Conservation (phyloP, 2,113 vertebrate species). For the Malurus cyaneus region DNA sequence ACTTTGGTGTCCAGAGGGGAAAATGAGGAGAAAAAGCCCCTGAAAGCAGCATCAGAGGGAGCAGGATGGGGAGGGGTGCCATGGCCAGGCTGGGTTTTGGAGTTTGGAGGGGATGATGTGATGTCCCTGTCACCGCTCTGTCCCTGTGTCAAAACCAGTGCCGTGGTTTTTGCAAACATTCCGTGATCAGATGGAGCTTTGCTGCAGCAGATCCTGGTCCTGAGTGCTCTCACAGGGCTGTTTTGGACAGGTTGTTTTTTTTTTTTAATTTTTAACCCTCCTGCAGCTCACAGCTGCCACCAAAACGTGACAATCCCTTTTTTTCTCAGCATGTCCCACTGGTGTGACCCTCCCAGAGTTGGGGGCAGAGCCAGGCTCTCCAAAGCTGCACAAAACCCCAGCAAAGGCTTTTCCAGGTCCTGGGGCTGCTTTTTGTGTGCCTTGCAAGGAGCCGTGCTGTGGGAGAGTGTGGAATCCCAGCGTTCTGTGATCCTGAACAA, state of each 20-base stretch:
- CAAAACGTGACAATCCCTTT: accelerated
- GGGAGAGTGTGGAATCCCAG: conserved; percentile 58
- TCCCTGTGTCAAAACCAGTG: background rate
- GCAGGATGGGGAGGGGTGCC: background rate
- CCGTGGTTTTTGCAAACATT: background rate
- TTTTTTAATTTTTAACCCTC: background rate
- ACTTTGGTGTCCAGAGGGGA: background rate
- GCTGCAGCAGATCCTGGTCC: background rate
- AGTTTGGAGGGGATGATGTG: background rate
- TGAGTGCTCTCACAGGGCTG: accelerated
- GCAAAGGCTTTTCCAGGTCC: background rate
- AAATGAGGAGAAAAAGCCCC: accelerated
- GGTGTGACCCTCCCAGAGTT: accelerated
- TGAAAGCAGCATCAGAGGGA: background rate
- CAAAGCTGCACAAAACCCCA: accelerated
- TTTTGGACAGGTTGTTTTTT: background rate
- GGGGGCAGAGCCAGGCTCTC: too few relatives aligned
- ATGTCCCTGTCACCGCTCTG: accelerated
- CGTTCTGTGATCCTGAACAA: background rate
- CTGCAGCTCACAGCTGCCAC: background rate
- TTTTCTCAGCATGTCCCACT: accelerated
- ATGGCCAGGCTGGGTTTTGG: background rate
- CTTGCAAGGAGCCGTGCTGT: background rate
- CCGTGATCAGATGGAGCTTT: background rate
- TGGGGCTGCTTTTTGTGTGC: accelerated